Conservation (phyloP, 2,113 vertebrate genomes). For the Mesocricetus auratus region DNA sequence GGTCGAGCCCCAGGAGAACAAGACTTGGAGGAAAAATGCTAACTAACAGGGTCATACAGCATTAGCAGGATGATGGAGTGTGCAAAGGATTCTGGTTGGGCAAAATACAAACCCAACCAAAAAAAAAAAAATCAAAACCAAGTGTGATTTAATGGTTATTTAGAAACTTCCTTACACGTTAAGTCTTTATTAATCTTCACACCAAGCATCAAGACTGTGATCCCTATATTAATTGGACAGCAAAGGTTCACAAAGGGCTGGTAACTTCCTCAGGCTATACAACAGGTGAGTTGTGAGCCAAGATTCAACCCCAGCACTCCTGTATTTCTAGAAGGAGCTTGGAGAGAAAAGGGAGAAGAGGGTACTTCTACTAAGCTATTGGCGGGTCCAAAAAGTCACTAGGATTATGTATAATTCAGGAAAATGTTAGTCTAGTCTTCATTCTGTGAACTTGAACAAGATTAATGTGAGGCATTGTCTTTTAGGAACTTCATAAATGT, state of each 20-base stretch:
- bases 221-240: not conserved
- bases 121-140: not conserved
- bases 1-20: not conserved
- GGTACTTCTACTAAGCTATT: not conserved
- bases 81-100: not conserved
- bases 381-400: not conserved
- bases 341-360: not conserved
- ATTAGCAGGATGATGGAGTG: not conserved
- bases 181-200: slow-evolving; percentile 49
- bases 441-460: slow-evolving; percentile 54
- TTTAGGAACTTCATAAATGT: not conserved
- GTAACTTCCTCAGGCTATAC: not conserved
- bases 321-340: not conserved
- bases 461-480: not conserved
- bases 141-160: slow-evolving; percentile 27
- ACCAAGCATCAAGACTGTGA: not conserved
- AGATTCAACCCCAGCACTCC: not conserved
- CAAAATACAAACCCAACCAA: not conserved
- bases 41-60: not conserved
- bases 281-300: not conserved
- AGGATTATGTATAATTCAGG: not conserved
- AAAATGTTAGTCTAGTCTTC: not conserved
- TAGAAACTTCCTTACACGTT: slow-evolving; percentile 26
- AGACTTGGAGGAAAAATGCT: not conserved
- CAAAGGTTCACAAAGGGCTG: slow-evolving; percentile 9